Evolutionary conservation across 2,113 vertebrate genomes (phyloP).

Genomic region (Corythornis vintsioides): DNA sequence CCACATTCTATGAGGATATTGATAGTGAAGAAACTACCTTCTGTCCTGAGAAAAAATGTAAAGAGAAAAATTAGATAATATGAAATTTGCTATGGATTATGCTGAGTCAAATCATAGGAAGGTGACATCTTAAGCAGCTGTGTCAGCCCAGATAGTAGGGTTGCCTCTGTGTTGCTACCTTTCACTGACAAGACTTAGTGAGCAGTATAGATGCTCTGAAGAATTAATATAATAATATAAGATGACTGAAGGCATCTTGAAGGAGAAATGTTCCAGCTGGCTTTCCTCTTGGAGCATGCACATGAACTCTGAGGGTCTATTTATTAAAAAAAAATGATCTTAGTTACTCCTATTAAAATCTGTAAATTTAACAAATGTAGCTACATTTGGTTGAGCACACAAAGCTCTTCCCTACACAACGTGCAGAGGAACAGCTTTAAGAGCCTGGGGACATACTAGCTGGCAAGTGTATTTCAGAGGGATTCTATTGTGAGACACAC

Average conservation of each 20-base stretch:
- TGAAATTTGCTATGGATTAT: not conserved
- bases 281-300: not conserved
- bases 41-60: not conserved
- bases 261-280: constrained; percentile 1
- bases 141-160: not conserved
- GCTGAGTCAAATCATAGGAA: not conserved
- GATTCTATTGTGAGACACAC: not conserved
- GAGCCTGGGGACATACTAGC: not conserved
- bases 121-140: not conserved
- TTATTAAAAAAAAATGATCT: not conserved
- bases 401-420: not conserved
- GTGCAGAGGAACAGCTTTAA: not conserved
- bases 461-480: not conserved
- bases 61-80: not conserved
- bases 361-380: not conserved
- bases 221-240: not conserved
- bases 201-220: not conserved
- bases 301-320: not conserved
- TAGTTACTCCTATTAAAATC: not conserved
- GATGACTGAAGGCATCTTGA: not conserved
- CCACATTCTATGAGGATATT: not conserved
- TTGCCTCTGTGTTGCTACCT: not conserved
- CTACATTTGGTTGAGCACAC: not conserved
- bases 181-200: not conserved
- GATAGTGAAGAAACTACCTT: not conserved